Conservation (phyloP, 2,888 invertebrate genomes). For the Empis livida region DNA sequence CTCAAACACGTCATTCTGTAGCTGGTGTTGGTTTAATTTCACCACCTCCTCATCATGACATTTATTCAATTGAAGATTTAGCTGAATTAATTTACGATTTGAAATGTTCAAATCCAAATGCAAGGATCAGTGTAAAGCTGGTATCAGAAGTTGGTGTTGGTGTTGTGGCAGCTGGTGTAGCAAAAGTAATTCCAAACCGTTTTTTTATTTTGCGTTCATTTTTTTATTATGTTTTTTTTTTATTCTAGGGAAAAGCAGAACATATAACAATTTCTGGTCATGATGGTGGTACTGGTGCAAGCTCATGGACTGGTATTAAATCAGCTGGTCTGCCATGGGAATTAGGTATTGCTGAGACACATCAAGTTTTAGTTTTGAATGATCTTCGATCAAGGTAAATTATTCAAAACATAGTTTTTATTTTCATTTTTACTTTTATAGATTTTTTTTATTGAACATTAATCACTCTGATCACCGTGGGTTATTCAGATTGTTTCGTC, state of each 20-base stretch:
- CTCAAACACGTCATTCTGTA: constrained; percentile 88
- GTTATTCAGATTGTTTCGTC: no score
- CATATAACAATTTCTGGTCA: constrained; percentile 98
- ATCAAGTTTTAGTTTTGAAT: constrained; percentile 90
- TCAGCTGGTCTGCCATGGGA: constrained; percentile 98
- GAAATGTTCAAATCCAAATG: constrained; percentile 91
- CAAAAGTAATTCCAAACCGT: constrained; percentile 57
- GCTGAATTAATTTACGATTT: constrained; percentile 97
- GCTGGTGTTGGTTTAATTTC: constrained; percentile 96
- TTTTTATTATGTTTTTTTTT: not conserved
- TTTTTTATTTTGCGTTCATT: no score
- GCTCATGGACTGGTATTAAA: constrained; percentile 99
- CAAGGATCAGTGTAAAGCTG: constrained; percentile 91
- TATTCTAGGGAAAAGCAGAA: constrained; percentile 79
- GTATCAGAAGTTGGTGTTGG: constrained; percentile 99
- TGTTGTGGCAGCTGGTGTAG: constrained; percentile 97
- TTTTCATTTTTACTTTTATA: no score
- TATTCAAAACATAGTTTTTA: no score
- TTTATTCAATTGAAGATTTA: constrained; percentile 98
- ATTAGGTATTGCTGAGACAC: constrained; percentile 94
- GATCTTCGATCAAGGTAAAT: constrained; percentile 63
- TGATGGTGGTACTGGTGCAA: constrained; percentile 98
- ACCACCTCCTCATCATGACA: constrained; percentile 98
- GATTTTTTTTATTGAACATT: no score
- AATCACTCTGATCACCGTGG: no score